These are phyloP conservation scores for Montipora capitata DNA, from an alignment of 92 coral and sea anemone species.

Conservation along the genomic window DNA sequence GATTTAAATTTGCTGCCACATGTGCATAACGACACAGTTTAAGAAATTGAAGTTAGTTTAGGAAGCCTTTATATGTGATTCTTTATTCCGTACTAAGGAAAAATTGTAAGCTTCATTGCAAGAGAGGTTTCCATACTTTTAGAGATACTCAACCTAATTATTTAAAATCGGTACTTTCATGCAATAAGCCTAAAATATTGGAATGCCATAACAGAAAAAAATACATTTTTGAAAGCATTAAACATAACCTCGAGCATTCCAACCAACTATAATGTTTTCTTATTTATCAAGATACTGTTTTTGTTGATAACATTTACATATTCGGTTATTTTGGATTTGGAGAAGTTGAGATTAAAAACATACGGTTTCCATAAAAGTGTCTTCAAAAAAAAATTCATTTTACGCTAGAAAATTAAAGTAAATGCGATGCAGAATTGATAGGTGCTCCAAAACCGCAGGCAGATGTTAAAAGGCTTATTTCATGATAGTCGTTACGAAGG, in stretches of 20 bases:
- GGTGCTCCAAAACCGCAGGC: slow-evolving; percentile 60
- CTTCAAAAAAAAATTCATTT: neutral
- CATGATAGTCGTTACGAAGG: slow-evolving; percentile 57
- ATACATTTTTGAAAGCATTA: neutral
- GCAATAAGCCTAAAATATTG: neutral
- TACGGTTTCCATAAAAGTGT: neutral
- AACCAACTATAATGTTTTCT: neutral
- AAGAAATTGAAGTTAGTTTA: too few species aligned
- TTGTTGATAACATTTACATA: neutral
- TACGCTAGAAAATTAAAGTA: slow-evolving; percentile 1
- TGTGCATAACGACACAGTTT: neutral
- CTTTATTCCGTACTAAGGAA: neutral
- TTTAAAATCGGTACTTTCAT: neutral
- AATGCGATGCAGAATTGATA: slow-evolving; percentile 22
- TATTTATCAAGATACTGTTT: neutral
- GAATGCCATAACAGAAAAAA: neutral
- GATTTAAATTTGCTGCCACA: neutral
- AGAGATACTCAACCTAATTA: neutral
- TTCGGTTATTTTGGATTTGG: slow-evolving; percentile 17
- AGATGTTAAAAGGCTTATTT: slow-evolving; percentile 45
- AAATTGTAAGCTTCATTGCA: neutral
- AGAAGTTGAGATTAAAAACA: slow-evolving; percentile 7
- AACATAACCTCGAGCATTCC: neutral
- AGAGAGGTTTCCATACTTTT: neutral
- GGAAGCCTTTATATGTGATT: neutral